These are phyloP conservation scores for Heliconius hortense DNA, from an alignment of 2,888 invertebrate genomes.

Conservation along the genomic window DNA sequence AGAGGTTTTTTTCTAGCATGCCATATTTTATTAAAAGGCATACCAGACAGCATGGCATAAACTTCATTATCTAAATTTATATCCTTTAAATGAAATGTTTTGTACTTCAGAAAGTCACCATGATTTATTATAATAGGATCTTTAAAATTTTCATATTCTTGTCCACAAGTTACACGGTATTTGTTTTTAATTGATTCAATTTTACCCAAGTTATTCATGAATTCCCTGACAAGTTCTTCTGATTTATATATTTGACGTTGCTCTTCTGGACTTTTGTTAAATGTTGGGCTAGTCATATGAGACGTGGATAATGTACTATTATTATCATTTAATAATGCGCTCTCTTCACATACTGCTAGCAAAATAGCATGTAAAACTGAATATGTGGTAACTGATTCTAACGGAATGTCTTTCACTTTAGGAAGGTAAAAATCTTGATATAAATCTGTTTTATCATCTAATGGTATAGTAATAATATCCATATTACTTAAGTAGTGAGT, in stretches of 20 bases:
- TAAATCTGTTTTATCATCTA: constrained; percentile 46
- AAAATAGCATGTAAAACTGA: constrained; percentile 66
- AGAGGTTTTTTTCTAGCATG: constrained; percentile 48
- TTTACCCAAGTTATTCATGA: constrained; percentile 62
- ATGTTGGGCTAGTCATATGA: constrained; percentile 42
- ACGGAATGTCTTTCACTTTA: constrained; percentile 56
- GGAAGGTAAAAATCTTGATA: constrained; percentile 52
- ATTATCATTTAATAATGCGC: constrained; percentile 46
- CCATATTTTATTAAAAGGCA: constrained; percentile 70
- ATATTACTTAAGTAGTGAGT: constrained; percentile 72
- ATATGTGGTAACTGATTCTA: constrained; percentile 66
- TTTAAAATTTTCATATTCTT: constrained; percentile 65
- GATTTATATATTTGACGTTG: constrained; percentile 55
- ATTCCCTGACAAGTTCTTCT: constrained; percentile 58
- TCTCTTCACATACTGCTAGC: constrained; percentile 52
- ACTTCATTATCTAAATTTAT: constrained; percentile 65
- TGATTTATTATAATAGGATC: constrained; percentile 65
- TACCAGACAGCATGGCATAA: constrained; percentile 55
- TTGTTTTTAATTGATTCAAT: constrained; percentile 57
- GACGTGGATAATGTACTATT: constrained; percentile 53
- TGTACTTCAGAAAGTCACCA: constrained; percentile 64
- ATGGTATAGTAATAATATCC: constrained; percentile 62
- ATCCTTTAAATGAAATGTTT: constrained; percentile 68
- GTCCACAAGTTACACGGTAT: constrained; percentile 66
- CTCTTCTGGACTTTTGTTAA: constrained; percentile 47